Percentiles rank a stretch among this genome's conserved stretches.
Conservation (phyloP, 2,888 invertebrate species). For the Bimastos eiseni region DNA sequence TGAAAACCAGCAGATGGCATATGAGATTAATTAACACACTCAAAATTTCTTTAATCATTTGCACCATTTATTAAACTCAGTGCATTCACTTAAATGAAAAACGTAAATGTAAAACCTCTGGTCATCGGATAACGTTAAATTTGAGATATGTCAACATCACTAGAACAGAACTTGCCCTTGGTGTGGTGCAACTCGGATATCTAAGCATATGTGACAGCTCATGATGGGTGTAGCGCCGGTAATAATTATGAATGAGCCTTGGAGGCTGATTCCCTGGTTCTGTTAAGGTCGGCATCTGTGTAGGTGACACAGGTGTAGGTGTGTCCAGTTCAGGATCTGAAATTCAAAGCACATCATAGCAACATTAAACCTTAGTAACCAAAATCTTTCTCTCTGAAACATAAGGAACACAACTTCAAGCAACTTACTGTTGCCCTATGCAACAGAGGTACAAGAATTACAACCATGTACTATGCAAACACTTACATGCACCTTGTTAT, state of each 20-base stretch:
- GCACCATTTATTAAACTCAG: not conserved
- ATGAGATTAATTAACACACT: not conserved
- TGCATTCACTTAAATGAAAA: too few relatives aligned
- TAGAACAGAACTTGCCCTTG: not conserved
- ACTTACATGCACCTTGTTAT: too few relatives aligned
- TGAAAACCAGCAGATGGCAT: not conserved
- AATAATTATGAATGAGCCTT: constrained; percentile 18
- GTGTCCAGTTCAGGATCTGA: constrained; percentile 15
- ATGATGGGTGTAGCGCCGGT: constrained; percentile 22
- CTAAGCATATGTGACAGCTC: not conserved
- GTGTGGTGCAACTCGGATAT: constrained; percentile 15
- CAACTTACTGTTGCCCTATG: not conserved
- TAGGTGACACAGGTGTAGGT: not conserved
- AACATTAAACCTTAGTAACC: not conserved
- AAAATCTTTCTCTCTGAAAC: not conserved
- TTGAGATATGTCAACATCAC: not conserved
- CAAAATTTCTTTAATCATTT: not conserved
- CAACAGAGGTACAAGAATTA: not conserved
- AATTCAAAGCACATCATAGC: not conserved
- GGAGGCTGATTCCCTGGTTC: not conserved
- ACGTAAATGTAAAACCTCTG: too few relatives aligned
- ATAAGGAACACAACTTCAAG: not conserved
- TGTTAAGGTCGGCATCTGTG: not conserved
- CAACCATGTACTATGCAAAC: not conserved
- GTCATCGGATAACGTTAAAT: too few relatives aligned